Evolutionary conservation across 2,888 invertebrate species (phyloP).

Genomic region (Trachelus troglodyta): DNA sequence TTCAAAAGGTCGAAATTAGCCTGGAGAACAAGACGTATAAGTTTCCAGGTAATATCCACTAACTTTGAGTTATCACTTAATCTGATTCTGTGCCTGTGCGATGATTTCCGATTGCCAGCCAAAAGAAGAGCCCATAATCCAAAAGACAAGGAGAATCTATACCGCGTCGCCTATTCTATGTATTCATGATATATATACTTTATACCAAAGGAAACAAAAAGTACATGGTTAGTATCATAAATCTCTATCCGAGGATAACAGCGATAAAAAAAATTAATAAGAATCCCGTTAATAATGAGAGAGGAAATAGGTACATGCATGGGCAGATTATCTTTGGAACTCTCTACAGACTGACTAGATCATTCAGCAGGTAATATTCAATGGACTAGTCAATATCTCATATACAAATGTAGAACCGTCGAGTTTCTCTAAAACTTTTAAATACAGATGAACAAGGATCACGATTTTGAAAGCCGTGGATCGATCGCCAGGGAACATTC

Average conservation of each 20-base stretch:
- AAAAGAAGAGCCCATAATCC: not conserved
- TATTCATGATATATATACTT: not conserved
- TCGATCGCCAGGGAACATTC: not conserved
- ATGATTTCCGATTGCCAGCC: not conserved
- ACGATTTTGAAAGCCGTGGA: not conserved
- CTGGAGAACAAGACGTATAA: not conserved
- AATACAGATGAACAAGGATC: not conserved
- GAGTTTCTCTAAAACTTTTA: not conserved
- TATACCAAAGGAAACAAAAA: not conserved
- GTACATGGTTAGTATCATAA: not conserved
- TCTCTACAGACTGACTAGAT: not conserved
- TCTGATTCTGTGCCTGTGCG: not conserved
- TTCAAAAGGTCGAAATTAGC: not conserved
- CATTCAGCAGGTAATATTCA: not conserved
- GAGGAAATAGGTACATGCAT: not conserved
- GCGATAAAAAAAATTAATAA: not conserved
- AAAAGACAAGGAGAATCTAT: not conserved
- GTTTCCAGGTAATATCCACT: no score
- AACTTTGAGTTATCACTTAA: not conserved
- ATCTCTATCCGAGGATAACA: not conserved
- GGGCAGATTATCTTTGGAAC: not conserved
- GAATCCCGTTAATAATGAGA: not conserved
- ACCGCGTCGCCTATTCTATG: not conserved
- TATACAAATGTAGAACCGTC: not conserved
- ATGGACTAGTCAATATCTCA: not conserved